A percentile compares a stretch with the other conserved stretches of the same genome.
These are phyloP conservation scores for Uromys caudimaculatus DNA, from an alignment of 2,797 vertebrate genomes.

Conservation along the genomic window DNA sequence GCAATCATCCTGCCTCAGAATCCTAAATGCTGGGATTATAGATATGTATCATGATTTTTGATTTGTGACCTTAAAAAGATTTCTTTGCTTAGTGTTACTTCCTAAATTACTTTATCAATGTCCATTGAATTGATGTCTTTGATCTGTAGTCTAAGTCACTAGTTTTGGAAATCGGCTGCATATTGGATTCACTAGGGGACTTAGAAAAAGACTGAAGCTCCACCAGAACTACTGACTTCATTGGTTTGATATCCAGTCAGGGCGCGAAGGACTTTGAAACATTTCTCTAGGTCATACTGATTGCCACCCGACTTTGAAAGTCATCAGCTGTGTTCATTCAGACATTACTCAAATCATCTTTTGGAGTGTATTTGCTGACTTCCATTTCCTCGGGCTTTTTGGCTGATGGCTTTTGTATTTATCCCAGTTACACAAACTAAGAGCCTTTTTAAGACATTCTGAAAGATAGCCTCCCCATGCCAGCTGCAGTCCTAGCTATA, in stretches of 20 bases:
- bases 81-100: neutral
- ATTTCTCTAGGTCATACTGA: neutral
- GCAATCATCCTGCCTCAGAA: neutral
- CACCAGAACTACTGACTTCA: neutral
- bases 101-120: neutral
- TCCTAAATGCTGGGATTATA: neutral
- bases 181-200: neutral
- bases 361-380: neutral
- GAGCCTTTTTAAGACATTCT: neutral
- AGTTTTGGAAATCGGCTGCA: constrained; percentile 17
- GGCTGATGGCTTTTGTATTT: neutral
- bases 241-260: neutral
- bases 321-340: neutral
- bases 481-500: neutral
- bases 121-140: neutral
- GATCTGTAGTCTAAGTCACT: neutral
- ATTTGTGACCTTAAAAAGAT: neutral
- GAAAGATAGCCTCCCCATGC: neutral
- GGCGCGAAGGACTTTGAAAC: neutral
- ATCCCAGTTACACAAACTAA: neutral
- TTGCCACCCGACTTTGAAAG: neutral
- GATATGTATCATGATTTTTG: neutral
- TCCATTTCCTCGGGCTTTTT: neutral
- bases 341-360: neutral
- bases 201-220: neutral